Base-by-base conservation (phyloP, 1,140 invertebrate species). In the Trinorchestia longiramus region DNA sequence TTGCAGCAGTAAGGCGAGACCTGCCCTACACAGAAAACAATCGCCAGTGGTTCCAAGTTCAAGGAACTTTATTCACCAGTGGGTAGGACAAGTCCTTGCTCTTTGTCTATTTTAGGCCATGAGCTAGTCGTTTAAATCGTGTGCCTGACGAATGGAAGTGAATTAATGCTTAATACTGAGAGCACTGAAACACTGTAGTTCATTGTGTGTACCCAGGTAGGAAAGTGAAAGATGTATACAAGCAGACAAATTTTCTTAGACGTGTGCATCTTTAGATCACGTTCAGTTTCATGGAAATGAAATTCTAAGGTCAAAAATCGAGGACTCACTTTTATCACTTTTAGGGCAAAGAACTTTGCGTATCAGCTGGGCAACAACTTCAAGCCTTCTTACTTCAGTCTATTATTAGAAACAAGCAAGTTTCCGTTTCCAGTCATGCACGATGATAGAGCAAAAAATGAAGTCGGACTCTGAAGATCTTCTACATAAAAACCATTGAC, bases 1-100 rank as follows among this genome's bases (percentile, higher is more conserved):
- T 45, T 45, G 92, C 92, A 15, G 36, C 3, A 42, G 92, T 94
- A 94, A 94, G 92, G 0, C 43, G 92, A 94, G 92, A 94, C 43
- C 41, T n/a, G 92, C 88, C 28, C 62, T 77, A 3, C 1, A 77
- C 62, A 77, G 62, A 77, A 77, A 77, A 77, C 28, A 77, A 77
- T 23, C 43, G 88, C 88, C 41, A 4, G 4, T 42, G 88, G 11
- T 42, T 91, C 41, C 88, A 91, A 91, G 88, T 91, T 91, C 88
- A 91, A 91, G 88, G 88, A 91, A 91, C 88, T 91, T 91, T 91
- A 41, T 44, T 43, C 41, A 19, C 41, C 19, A 36, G 43, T 11
- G 88, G 43, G 19, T 42, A 91, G 88, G 62, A 77, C 62, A 77
- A 77, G 62, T 77, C 62, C 11, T 77, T 77, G 62, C 28, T 77